Conservation (phyloP, 2,888 invertebrate species). For the Andricus curvator region DNA sequence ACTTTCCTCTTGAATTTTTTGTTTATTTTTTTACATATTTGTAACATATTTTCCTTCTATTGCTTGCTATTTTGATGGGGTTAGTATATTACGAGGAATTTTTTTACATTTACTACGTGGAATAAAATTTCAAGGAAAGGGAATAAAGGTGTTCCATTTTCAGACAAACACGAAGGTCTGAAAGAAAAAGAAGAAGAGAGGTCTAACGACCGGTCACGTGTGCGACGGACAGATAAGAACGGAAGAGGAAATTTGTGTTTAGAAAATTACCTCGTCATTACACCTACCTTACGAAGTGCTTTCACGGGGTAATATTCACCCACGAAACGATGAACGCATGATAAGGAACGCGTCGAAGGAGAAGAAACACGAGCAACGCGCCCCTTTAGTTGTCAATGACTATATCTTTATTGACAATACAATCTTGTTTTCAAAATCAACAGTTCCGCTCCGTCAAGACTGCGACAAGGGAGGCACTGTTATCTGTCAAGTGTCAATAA, state of each 20-base stretch:
- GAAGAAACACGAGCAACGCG: neutral
- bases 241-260: conserved; percentile 73
- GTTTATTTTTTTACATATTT: too few relatives aligned
- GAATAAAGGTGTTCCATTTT: conserved; percentile 7
- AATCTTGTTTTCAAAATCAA: conserved; percentile 27
- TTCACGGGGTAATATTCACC: conserved; percentile 26
- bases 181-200: conserved; percentile 55
- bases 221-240: conserved; percentile 63
- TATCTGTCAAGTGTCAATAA: neutral
- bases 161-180: conserved; percentile 50
- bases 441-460: neutral
- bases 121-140: conserved; percentile 28
- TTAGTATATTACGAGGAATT: conserved; percentile 46
- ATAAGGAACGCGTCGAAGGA: conserved; percentile 61
- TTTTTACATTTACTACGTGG: neutral
- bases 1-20: too few relatives aligned
- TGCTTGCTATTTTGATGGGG: neutral
- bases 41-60: neutral
- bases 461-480: neutral
- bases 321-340: conserved; percentile 45
- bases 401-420: conserved; percentile 24
- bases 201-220: conserved; percentile 68
- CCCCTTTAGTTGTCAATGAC: conserved; percentile 4
- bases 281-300: conserved; percentile 50
- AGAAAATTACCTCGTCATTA: conserved; percentile 75